Evolutionary conservation across 64 coral and sea anemone species (phyloP).

Genomic region (Dendronephthya gigantea): DNA sequence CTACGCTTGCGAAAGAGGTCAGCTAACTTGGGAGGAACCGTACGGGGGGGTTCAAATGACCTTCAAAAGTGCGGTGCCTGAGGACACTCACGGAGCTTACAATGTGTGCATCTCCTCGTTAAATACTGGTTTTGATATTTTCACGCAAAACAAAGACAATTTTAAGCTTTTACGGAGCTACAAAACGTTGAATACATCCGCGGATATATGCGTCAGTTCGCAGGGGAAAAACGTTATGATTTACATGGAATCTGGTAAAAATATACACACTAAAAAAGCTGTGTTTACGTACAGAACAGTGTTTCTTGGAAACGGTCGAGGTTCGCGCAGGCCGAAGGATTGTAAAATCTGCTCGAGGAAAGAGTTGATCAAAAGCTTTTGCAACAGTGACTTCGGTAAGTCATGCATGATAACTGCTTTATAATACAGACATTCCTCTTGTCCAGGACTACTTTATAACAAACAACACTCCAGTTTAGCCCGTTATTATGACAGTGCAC

Average conservation of each 20-base stretch:
- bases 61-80: not conserved
- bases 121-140: not conserved
- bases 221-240: not conserved
- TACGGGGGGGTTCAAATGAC: not conserved
- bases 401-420: not conserved
- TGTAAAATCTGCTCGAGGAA: not conserved
- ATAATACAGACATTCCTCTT: not conserved
- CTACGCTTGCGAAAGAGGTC: not conserved
- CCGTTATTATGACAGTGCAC: too few relatives aligned
- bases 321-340: not conserved
- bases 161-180: not conserved
- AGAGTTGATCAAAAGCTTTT: not conserved
- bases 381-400: not conserved
- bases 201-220: not conserved
- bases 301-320: not conserved
- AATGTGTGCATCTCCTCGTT: not conserved
- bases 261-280: not conserved
- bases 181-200: not conserved
- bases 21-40: not conserved
- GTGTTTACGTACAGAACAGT: not conserved
- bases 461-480: not conserved
- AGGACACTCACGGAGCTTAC: not conserved
- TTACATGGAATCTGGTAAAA: not conserved
- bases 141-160: not conserved
- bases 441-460: not conserved